Evolutionary conservation across 2,888 invertebrate species (phyloP).

Genomic region (Esperia sulphurella): DNA sequence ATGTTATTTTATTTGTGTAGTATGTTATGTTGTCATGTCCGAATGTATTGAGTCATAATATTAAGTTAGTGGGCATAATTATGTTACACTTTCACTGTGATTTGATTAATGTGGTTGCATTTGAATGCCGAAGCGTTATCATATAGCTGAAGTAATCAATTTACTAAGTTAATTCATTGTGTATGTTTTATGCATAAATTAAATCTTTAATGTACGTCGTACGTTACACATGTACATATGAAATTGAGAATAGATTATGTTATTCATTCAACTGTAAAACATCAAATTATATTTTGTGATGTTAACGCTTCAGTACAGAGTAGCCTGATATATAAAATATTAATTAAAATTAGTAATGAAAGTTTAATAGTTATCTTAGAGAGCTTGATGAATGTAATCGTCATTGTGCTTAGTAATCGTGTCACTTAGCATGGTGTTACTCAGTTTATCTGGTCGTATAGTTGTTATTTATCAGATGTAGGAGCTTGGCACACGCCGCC

Average conservation of each 20-base stretch:
- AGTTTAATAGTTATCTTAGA: constrained; percentile 68
- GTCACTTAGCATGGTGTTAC: constrained; percentile 69
- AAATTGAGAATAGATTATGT: constrained; percentile 7
- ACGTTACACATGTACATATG: constrained; percentile 3
- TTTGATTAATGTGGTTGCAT: constrained; percentile 69
- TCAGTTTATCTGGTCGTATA: constrained; percentile 53
- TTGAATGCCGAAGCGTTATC: constrained; percentile 53
- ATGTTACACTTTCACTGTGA: constrained; percentile 73
- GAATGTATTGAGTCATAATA: constrained; percentile 67
- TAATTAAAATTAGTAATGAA: constrained; percentile 62
- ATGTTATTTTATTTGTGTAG: constrained; percentile 47
- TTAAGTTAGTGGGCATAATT: constrained; percentile 71
- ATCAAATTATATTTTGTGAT: constrained; percentile 50
- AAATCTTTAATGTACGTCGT: background rate
- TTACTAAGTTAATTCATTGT: constrained; percentile 3
- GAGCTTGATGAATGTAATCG: constrained; percentile 76
- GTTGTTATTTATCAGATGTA: constrained; percentile 34
- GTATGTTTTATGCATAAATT: background rate
- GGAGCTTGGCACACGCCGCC: constrained; percentile 11
- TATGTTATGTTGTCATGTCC: constrained; percentile 57
- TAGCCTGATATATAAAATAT: constrained; percentile 62
- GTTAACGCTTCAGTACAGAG: constrained; percentile 71
- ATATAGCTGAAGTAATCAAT: constrained; percentile 1
- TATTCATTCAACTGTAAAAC: constrained; percentile 8
- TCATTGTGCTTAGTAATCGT: constrained; percentile 76